Evolutionary conservation across 2,888 invertebrate species (phyloP).

Genomic region (Drepanosiphum platanoidis): DNA sequence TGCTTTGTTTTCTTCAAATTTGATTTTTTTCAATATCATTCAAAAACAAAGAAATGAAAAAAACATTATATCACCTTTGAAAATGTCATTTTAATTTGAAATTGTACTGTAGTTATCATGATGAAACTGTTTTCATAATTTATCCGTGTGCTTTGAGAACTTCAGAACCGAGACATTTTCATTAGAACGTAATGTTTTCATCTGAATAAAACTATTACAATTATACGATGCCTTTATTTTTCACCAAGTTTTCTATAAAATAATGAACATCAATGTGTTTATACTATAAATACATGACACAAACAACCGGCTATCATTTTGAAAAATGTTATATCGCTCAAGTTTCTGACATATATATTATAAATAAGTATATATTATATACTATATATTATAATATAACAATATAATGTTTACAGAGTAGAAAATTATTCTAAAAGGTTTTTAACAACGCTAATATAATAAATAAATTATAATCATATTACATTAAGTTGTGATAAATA

Average conservation of each 20-base stretch:
- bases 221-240: background rate
- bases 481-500: background rate
- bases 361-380: too few relatives aligned
- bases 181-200: too few relatives aligned
- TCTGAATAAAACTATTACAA: background rate
- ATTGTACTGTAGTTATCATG: too few relatives aligned
- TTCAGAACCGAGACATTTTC: too few relatives aligned
- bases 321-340: background rate
- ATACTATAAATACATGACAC: background rate
- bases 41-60: too few relatives aligned
- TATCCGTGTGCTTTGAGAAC: too few relatives aligned
- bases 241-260: background rate
- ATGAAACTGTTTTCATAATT: too few relatives aligned
- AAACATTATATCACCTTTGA: too few relatives aligned
- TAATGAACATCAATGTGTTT: background rate
- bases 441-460: conserved; percentile 6
- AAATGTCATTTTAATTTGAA: too few relatives aligned
- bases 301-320: background rate
- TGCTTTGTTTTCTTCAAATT: too few relatives aligned
- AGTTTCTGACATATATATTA: background rate
- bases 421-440: background rate
- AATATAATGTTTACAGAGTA: conserved; percentile 41
- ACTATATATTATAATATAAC: conserved; percentile 19
- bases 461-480: background rate
- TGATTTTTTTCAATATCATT: too few relatives aligned